Evolutionary conservation across 2,113 vertebrate genomes (phyloP), one percentile per base, ranked within the genome.

Genomic region (Platanista minor): DNA sequence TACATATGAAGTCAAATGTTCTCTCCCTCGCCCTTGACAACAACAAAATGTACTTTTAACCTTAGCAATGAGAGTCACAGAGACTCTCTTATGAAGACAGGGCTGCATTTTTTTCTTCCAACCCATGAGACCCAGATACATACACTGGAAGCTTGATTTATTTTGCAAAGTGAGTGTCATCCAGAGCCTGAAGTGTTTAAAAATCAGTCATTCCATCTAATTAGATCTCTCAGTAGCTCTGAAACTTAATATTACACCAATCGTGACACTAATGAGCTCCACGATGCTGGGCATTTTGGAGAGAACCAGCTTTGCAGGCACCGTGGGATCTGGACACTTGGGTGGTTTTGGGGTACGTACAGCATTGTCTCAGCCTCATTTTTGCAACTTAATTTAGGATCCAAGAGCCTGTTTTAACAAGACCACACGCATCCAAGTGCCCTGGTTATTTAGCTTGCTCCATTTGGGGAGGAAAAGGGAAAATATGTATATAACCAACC

Each of bases 401-500:
- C 11, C 13, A 61, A 5, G 15, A 59, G 67, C 25, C 92, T 59
- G 46, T 36, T 20, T 71, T 5, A 33, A 41, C 39, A 43, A 95
- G 93, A 27, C 14, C 33, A 4, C 1, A 0, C 14, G 11, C 6
- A 2, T 2, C 9, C 0, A 0, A 0, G 33, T 4, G 3, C 52
- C 82, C 20, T 21, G 46, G 52, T 10, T 27, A 25, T 31, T 66
- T 23, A 29, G 21, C 59, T 57, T 54, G 85, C 80, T 80, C 21
- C 33, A 21, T 11, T 23, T 84, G 0, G 41, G 21, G 49, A 85
- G 29, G 39, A 36, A 4, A 64, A 31, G 20, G 86, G 8, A 8
- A 69, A 88, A 86, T 29, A 81, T 39, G 13, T 36, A 25, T 11
- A 39, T 9, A 39, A 41, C 57, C 54, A 80, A 57, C 33, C 7